These are phyloP conservation scores for Orchestes rusci DNA, from an alignment of 2,888 invertebrate species.

Conservation along the genomic window DNA sequence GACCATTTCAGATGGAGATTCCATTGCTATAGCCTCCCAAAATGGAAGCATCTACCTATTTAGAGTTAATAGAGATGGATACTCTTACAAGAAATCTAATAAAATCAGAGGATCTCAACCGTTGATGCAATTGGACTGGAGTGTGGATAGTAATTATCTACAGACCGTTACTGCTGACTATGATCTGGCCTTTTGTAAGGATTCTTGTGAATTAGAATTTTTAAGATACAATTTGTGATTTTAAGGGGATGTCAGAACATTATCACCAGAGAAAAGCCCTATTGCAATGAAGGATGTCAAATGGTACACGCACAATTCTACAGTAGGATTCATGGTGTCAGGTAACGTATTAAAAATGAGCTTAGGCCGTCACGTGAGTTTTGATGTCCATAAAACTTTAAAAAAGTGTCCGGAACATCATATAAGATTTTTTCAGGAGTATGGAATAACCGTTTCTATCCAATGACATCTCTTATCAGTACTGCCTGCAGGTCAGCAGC, in stretches of 20 bases:
- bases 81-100: conserved; percentile 82
- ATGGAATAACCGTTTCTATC: conserved; percentile 87
- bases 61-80: conserved; percentile 80
- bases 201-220: background rate
- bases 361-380: no score
- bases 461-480: conserved; percentile 73
- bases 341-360: no score
- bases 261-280: conserved; percentile 81
- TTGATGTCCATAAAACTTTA: no score
- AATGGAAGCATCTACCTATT: conserved; percentile 81
- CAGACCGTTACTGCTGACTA: conserved; percentile 88
- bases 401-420: no score
- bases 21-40: conserved; percentile 83
- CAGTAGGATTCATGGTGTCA: conserved; percentile 79
- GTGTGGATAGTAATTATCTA: conserved; percentile 77
- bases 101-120: conserved; percentile 82
- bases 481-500: conserved; percentile 76
- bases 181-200: conserved; percentile 79
- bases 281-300: conserved; percentile 86
- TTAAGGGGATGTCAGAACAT: conserved; percentile 81
- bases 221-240: conserved; percentile 3
- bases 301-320: conserved; percentile 82
- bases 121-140: conserved; percentile 84
- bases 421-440: conserved; percentile 64
- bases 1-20: conserved; percentile 63